Conservation (phyloP, 2,797 vertebrate genomes). For the Enoplosus armatus region DNA sequence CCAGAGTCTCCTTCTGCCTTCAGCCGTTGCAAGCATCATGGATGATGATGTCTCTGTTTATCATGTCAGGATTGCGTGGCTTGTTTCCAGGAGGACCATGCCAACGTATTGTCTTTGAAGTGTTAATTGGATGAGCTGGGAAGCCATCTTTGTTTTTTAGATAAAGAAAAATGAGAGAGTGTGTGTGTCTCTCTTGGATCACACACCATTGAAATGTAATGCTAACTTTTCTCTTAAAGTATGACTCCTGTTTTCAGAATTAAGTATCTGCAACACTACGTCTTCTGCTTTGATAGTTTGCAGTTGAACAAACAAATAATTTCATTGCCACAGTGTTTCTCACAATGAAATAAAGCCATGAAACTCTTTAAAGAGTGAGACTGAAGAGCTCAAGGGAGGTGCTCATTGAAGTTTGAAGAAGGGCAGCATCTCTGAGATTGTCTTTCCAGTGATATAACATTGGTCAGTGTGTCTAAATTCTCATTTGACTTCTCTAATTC, state of each 20-base stretch:
- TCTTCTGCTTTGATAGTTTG: constrained; percentile 48
- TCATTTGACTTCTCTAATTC: constrained; percentile 83
- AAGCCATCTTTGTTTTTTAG: constrained; percentile 80
- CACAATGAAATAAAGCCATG: constrained; percentile 31
- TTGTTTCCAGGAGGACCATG: constrained; percentile 66
- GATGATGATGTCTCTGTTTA: constrained; percentile 80
- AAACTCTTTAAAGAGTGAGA: background rate
- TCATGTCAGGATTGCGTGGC: constrained; percentile 69
- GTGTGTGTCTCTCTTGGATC: constrained; percentile 32
- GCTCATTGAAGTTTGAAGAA: constrained; percentile 39
- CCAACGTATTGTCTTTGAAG: constrained; percentile 78
- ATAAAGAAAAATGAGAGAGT: constrained; percentile 15
- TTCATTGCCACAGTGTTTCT: background rate
- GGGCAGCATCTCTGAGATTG: constrained; percentile 32
- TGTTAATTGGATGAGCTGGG: constrained; percentile 80
- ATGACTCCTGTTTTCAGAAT: constrained; percentile 29
- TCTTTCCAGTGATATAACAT: constrained; percentile 47
- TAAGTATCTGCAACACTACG: constrained; percentile 1
- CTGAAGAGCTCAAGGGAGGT: constrained; percentile 31
- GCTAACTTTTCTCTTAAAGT: constrained; percentile 40
- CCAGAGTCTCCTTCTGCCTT: constrained; percentile 28
- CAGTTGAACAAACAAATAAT: constrained; percentile 37
- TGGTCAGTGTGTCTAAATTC: constrained; percentile 75
- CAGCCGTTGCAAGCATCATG: constrained; percentile 37
- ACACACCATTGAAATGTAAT: constrained; percentile 45